Base-by-base conservation (phyloP, 2,113 vertebrate species). In the Psilopsiagon aurifrons region DNA sequence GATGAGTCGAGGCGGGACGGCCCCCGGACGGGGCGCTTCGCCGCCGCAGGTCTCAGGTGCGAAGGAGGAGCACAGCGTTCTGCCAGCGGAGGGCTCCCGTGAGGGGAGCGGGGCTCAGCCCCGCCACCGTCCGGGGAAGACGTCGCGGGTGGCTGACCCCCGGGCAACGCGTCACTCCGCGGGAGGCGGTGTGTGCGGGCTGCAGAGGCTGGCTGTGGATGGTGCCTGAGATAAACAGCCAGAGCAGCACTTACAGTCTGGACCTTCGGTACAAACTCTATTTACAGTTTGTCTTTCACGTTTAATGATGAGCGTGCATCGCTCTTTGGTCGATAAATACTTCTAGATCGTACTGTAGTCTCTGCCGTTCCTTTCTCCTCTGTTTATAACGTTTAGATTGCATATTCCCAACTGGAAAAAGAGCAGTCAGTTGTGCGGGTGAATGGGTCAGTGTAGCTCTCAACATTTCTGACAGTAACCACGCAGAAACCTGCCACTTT, bases 151-250 rank as follows among this genome's bases (percentile, higher is more conserved):
- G 31, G 70, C 49, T 8, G 77, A 12, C 31, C 64, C 7, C 54
- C 3, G 13, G 68, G 52, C 71, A 5, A 44, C 13, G 25, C 31
- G 7, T 11, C 24, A 18, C 43, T 35, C 18, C 5, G 49, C 62
- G 2, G 71, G 46, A 13, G 22, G 1, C 18, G 0, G 31, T 5
- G 52, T 11, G 0, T 25, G 44, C 0, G 49, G 24, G 0, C 7
- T 25, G 62, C 20, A 2, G 1, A 31, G 6, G 62, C 1, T 3
- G 71, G 25, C 8, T 18, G 17, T 0, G 28, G 22, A 2, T 20
- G 66, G 33, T 7, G 35, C 18, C 62, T 3, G 41, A 54, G 55
- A 54, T 13, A 4, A 64, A 13, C 28, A 23, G 25, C 15, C 18
- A 13, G 15, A 41, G 44, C 23, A 5, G 62, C 66, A 0, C 39